A percentile compares a stretch with the other conserved stretches of the same genome.
phyloP scores from a whole-genome alignment of 2,888 invertebrate species.

The Drosophila testacea region DNA sequence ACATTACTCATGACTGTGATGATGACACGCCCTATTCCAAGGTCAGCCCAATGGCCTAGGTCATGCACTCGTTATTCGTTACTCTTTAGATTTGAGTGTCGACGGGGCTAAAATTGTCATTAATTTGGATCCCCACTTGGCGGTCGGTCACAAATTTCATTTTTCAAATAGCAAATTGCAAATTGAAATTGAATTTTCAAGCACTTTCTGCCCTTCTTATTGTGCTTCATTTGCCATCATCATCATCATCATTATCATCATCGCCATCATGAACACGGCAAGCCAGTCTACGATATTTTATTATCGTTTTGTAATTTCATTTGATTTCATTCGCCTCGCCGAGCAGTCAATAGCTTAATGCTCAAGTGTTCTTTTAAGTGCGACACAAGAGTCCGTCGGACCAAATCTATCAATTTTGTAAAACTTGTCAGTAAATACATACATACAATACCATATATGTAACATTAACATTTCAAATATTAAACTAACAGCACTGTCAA shows the following conservation, averaged over 20 bases:
- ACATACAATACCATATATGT: neutral
- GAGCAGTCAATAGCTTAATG: constrained; percentile 26
- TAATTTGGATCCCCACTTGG: constrained; percentile 62
- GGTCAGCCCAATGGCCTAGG: constrained; percentile 51
- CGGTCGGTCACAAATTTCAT: constrained; percentile 65
- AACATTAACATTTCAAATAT: neutral
- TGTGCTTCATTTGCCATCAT: neutral
- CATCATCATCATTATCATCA: constrained; percentile 3
- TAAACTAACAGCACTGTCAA: neutral
- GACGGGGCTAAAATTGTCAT: constrained; percentile 45
- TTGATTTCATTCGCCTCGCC: constrained; percentile 44
- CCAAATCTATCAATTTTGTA: neutral
- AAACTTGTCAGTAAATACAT: neutral
- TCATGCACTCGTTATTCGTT: constrained; percentile 38
- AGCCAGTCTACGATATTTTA: constrained; percentile 24
- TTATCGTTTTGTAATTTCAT: constrained; percentile 43
- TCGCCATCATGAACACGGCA: neutral
- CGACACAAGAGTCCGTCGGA: neutral
- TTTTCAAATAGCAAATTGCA: constrained; percentile 76
- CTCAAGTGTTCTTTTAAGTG: constrained; percentile 23
- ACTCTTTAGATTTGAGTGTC: neutral
- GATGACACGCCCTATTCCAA: constrained; percentile 46
- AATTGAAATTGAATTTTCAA: constrained; percentile 74
- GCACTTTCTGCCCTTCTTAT: constrained; percentile 24
- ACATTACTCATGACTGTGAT: constrained; percentile 37